Evolutionary conservation across 2,888 invertebrate genomes (phyloP).

Genomic region (Hirtodrosophila alboralis): DNA sequence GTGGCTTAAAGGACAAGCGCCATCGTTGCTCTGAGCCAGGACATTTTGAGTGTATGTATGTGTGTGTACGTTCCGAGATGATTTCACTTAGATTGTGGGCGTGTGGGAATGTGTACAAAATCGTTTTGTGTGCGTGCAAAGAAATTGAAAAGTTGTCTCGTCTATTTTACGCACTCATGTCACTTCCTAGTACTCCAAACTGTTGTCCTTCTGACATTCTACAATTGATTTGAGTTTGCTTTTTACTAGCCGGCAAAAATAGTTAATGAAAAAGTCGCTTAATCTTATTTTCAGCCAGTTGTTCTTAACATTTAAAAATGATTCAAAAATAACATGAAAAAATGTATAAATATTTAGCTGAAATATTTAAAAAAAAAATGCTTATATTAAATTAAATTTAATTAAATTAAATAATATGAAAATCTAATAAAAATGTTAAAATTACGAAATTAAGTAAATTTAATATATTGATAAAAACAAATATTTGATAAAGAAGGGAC

Average conservation of each 20-base stretch:
- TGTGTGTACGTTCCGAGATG: conserved; percentile 10
- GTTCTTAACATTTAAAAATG: conserved; percentile 18
- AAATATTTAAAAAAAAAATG: too few species aligned
- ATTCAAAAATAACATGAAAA: too few species aligned
- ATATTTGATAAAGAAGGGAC: too few species aligned
- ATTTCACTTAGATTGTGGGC: conserved; percentile 24
- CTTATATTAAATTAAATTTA: too few species aligned
- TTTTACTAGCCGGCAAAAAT: conserved; percentile 1
- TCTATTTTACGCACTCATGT: conserved; percentile 44
- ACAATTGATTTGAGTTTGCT: conserved; percentile 59
- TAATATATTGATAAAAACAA: too few species aligned
- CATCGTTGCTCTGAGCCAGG: conserved; percentile 46
- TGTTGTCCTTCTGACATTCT: conserved; percentile 36
- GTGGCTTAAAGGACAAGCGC: conserved; percentile 72
- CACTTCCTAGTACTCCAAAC: conserved; percentile 5
- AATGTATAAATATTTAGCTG: too few species aligned
- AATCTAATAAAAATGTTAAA: too few species aligned
- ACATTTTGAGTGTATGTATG: conserved; percentile 16
- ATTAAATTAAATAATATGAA: too few species aligned
- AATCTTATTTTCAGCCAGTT: not conserved
- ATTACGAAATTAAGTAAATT: too few species aligned
- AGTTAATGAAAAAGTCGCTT: not conserved
- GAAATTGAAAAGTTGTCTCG: conserved; percentile 52
- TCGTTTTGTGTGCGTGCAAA: conserved; percentile 34
- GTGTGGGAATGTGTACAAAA: conserved; percentile 8